phyloP scores from a whole-genome alignment of 2,113 vertebrate genomes.

The Setophaga coronata region DNA sequence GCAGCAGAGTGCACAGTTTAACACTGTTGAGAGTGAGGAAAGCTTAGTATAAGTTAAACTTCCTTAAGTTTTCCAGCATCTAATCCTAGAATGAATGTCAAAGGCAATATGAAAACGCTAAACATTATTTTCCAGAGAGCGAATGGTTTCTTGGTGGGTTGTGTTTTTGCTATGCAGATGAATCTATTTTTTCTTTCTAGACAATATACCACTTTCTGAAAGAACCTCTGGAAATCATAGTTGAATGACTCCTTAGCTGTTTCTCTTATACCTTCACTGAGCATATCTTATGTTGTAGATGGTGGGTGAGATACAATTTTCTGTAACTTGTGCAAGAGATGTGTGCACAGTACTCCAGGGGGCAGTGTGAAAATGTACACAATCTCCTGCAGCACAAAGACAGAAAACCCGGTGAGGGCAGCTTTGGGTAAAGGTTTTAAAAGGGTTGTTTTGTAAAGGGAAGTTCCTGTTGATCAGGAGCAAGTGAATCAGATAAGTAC shows the following conservation, averaged over 20 bases:
- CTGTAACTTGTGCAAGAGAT: not conserved
- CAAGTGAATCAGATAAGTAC: not conserved
- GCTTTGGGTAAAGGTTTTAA: not conserved
- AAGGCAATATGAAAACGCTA: not conserved
- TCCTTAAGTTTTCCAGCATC: not conserved
- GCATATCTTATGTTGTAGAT: accelerated
- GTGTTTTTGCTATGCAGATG: not conserved
- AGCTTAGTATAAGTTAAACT: not conserved
- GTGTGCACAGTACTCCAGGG: not conserved
- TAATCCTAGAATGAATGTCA: not conserved
- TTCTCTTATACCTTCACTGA: not conserved
- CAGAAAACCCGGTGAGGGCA: not conserved
- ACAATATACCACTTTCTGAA: not conserved
- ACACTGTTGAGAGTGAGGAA: not conserved
- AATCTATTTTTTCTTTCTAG: not conserved
- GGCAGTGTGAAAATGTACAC: not conserved
- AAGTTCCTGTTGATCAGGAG: not conserved
- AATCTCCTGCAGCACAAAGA: not conserved
- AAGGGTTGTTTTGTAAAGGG: not conserved
- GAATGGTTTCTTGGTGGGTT: not conserved
- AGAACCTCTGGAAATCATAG: not conserved
- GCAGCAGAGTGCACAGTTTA: not conserved
- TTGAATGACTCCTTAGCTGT: not conserved
- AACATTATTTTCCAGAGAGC: not conserved
- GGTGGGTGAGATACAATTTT: not conserved